phyloP scores from a whole-genome alignment of 2,113 vertebrate species.

The Bos indicus region DNA sequence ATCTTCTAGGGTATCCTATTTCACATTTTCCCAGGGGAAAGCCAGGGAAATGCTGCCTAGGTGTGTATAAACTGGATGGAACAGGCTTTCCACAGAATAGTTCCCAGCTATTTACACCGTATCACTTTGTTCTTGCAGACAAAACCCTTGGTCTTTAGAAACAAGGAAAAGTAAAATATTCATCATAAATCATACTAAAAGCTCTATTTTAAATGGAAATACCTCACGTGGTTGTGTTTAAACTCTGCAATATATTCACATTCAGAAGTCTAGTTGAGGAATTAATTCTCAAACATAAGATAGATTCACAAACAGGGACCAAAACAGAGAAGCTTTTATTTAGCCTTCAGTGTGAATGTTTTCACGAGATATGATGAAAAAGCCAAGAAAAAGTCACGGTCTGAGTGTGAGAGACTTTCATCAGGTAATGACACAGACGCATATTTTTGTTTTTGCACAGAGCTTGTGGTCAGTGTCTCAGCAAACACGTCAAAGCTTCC shows the following conservation, averaged over 20 bases:
- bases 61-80: background rate
- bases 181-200: background rate
- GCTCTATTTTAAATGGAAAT: constrained; percentile 7
- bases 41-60: background rate
- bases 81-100: background rate
- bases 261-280: constrained; percentile 51
- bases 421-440: accelerated
- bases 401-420: background rate
- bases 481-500: background rate
- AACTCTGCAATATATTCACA: background rate
- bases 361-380: background rate
- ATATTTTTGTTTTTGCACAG: background rate
- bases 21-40: background rate
- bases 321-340: constrained; percentile 24
- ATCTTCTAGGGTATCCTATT: background rate
- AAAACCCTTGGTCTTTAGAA: constrained; percentile 4
- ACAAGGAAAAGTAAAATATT: constrained; percentile 6
- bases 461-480: background rate
- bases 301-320: background rate
- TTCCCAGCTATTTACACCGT: background rate
- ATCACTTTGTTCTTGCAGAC: constrained; percentile 34
- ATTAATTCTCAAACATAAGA: constrained; percentile 38
- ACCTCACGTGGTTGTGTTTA: background rate
- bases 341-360: background rate
- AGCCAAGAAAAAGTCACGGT: background rate